Percentiles rank a stretch among this genome's conserved stretches.
Conservation (phyloP, 2,113 vertebrate species). For the Cephalopterus ornatus region DNA sequence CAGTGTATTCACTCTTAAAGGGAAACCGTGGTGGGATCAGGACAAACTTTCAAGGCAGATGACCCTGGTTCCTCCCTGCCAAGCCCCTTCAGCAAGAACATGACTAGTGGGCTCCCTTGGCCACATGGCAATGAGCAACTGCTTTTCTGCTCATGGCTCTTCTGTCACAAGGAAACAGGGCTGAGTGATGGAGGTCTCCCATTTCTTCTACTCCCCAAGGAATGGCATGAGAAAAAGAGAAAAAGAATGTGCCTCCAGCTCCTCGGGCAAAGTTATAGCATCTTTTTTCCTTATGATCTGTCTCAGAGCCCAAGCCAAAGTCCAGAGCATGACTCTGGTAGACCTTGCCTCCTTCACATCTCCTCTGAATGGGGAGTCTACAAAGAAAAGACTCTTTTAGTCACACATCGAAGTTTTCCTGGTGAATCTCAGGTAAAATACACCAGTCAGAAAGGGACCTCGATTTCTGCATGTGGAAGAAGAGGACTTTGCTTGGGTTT, state of each 20-base stretch:
- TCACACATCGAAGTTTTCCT: neutral
- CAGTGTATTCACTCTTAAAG: no score
- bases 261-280: neutral
- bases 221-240: neutral
- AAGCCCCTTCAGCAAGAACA: neutral
- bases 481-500: neutral
- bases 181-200: neutral
- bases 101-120: neutral
- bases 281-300: neutral
- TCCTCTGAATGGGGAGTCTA: neutral
- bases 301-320: neutral
- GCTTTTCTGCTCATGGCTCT: neutral
- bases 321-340: neutral
- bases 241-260: neutral
- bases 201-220: neutral
- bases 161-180: neutral
- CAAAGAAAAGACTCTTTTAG: neutral
- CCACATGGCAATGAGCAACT: neutral
- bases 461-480: neutral
- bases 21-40: neutral
- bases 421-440: neutral
- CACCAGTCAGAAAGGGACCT: neutral
- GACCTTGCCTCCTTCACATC: neutral
- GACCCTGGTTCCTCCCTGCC: neutral
- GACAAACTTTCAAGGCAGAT: neutral